Evolutionary conservation across 2,797 vertebrate genomes (phyloP).

Genomic region (Aeoliscus strigatus): DNA sequence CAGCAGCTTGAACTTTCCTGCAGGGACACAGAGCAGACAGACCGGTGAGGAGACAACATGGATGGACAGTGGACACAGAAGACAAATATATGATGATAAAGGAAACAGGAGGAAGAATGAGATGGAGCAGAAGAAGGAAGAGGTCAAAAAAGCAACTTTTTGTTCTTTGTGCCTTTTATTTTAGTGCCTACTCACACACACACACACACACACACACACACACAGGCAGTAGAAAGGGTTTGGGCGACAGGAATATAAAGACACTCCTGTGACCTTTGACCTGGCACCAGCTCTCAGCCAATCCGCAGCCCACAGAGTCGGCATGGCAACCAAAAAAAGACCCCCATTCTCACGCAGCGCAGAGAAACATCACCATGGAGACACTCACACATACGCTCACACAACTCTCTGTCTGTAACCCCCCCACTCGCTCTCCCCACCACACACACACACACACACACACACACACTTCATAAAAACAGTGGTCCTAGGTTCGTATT

Average conservation of each 20-base stretch:
- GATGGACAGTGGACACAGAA: not conserved
- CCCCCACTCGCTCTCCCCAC: too few relatives aligned
- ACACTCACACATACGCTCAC: constrained; percentile 52
- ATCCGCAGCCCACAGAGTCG: constrained; percentile 56
- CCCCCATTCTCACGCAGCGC: constrained; percentile 72
- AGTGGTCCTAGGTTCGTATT: constrained; percentile 19
- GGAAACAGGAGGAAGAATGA: not conserved
- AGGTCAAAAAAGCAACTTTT: constrained; percentile 6
- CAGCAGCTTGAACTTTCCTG: constrained; percentile 96
- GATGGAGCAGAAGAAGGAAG: not conserved
- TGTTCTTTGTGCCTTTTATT: constrained; percentile 2
- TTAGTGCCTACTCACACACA: constrained; percentile 9
- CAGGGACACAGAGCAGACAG: constrained; percentile 13
- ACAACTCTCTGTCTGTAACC: constrained; percentile 41
- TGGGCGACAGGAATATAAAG: constrained; percentile 47
- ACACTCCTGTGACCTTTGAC: constrained; percentile 70
- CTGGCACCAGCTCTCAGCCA: constrained; percentile 61
- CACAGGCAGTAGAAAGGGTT: constrained; percentile 27
- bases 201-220: constrained; percentile 18
- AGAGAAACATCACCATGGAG: constrained; percentile 72
- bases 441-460: too few relatives aligned
- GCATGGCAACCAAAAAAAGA: constrained; percentile 67
- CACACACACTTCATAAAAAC: too few relatives aligned
- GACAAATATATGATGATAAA: not conserved
- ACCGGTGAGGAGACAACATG: too few relatives aligned